Conservation (phyloP, 2,888 invertebrate genomes). For the Ganaspis brasiliensis region DNA sequence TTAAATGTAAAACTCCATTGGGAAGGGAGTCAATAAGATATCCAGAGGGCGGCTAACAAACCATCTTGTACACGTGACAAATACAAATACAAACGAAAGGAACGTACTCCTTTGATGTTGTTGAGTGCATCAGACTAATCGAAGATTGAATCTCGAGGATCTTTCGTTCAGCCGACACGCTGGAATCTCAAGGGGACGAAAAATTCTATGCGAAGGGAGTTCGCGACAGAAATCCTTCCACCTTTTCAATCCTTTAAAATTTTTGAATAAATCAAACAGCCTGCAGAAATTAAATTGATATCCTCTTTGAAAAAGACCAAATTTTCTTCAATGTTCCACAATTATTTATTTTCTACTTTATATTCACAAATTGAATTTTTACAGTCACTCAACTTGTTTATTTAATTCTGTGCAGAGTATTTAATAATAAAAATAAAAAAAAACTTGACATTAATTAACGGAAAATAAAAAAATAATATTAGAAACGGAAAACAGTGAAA, state of each 20-base stretch:
- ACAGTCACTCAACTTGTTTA: too few species aligned
- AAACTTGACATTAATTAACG: too few species aligned
- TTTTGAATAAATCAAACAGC: neutral
- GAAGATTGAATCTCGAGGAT: slow-evolving; percentile 20
- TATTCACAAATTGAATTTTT: too few species aligned
- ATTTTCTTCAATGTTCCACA: too few species aligned
- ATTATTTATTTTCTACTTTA: too few species aligned
- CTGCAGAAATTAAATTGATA: slow-evolving; percentile 1
- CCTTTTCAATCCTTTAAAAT: slow-evolving; percentile 16
- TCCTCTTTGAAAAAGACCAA: neutral
- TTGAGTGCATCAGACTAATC: slow-evolving; percentile 14
- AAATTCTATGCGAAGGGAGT: slow-evolving; percentile 8
- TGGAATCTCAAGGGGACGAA: slow-evolving; percentile 6
- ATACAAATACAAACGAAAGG: slow-evolving; percentile 19
- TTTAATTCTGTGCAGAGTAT: too few species aligned
- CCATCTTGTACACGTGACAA: slow-evolving; percentile 18
- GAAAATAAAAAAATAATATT: too few species aligned
- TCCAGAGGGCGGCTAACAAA: slow-evolving; percentile 13
- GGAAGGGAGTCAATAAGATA: slow-evolving; percentile 20
- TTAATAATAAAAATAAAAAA: too few species aligned
- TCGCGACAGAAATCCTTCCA: slow-evolving; percentile 18
- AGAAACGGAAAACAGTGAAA: too few species aligned
- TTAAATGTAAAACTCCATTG: slow-evolving; percentile 12
- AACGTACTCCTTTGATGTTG: slow-evolving; percentile 15
- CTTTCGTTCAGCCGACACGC: slow-evolving; percentile 15